Evolutionary conservation across 2,113 vertebrate species (phyloP), one percentile per base, ranked within the genome.

Genomic region (Gasterosteus nipponicus): DNA sequence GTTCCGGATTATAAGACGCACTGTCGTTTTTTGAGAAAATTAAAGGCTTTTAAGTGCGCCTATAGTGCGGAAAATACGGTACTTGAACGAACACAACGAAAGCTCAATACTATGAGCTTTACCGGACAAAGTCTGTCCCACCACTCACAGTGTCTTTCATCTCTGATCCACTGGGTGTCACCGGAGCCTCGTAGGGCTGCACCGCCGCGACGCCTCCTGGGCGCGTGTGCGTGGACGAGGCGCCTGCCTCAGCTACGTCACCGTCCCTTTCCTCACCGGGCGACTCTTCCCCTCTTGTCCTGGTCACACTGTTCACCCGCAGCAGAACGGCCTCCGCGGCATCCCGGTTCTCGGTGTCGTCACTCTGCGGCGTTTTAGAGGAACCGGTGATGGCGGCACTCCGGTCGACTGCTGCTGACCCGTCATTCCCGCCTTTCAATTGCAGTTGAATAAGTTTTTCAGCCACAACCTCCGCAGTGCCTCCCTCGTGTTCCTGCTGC

Each of bases 141-240:
- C 1, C 16, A 86, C 91, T 92, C 57, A 92, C 93, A 1, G 29
- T 68, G 64, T 64, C 14, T 16, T 78, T 78, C 11, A 16, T 68
- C 33, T 86, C 69, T 35, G 68, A 56, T 59, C 49, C 84, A 66
- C 3, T 9, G n/a, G 86, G 63, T 49, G 83, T 64, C 75, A 15
- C 81, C 70, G 71, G 10, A 82, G 51, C 54, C 12, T 74, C 46
- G 16, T 41, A 42, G 7, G 67, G 51, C 59, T 65, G 47, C 51
- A 59, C 42, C 29, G 35, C 19, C 33, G 15, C 49, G 2, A 51
- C 11, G n/a, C 12, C 59, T 59, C 5, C 74, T 39, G 71, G 12
- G 0, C 0, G 0, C 7, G 38, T 18, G 14, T 51, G 42, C 11
- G 60, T 29, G n/a, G 35, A 72, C 12, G 72, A 78, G 53, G 33